Base-by-base conservation (phyloP, 2,113 vertebrate species). In the Datnioides undecimradiatus region DNA sequence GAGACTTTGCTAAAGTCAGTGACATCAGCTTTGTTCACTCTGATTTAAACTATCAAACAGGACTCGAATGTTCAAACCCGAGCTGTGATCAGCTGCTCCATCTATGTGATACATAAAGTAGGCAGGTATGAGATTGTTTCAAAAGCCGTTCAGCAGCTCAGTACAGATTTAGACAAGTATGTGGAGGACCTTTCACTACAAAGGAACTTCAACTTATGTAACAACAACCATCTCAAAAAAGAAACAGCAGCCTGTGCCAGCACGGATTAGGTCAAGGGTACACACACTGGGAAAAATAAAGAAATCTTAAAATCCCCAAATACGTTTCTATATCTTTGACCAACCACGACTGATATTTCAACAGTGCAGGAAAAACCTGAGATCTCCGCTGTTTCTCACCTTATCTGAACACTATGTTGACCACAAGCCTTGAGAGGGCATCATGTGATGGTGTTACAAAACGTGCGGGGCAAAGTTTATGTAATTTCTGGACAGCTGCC, bases 401-500 rank as follows among this genome's bases (percentile, higher is more conserved):
- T 9, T 41, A 29, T 38, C 43, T 80, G 33, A 10, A 13, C 58
- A 25, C 25, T 16, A 48, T 16, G 48, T 19, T 57, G 59, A 23
- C 52, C 34, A 9, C 16, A 0, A 21, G 29, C 46, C 23, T n/a
- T 1, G 16, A 45, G 3, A 19, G 9, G 17, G 16, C 1, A 36
- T 13, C 75, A 9, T 31, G 48, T 71, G 70, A 79, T 0, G 31
- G 8, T 6, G 60, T 76, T 65, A 34, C 40, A 41, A 71, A 80
- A 78, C 52, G 3, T 43, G n/a, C n/a, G n/a, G 66, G 33, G 29
- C 29, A 54, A 41, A 34, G 16, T 59, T 77, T 41, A 73, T 70
- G 69, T 55, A 52, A 69, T 52, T 46, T 59, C 25, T 68, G 57
- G 43, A 64, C 55, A 59, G 57, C 49, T 67, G 57, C 51, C 54